These are phyloP conservation scores for Argyra leucocephala DNA, from an alignment of 2,888 invertebrate genomes.

Conservation along the genomic window DNA sequence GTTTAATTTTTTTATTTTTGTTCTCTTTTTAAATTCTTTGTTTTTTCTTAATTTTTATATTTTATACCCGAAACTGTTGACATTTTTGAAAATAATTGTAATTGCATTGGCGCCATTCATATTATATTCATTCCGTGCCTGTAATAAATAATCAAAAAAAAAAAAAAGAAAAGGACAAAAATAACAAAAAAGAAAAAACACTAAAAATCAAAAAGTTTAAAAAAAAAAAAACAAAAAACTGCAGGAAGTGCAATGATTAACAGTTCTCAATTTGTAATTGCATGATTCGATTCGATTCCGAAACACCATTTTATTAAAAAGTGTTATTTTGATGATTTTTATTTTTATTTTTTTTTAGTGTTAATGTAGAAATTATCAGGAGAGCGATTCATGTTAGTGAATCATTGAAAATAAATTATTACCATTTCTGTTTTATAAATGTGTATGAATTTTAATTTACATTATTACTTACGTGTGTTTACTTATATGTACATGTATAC, in stretches of 20 bases:
- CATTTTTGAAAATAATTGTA: constrained; percentile 6
- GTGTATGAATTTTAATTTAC: too few relatives aligned
- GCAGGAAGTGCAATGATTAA: constrained; percentile 4
- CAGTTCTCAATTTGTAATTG: constrained; percentile 4
- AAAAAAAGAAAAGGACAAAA: background rate
- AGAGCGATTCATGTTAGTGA: background rate
- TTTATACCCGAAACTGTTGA: background rate
- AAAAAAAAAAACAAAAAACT: background rate
- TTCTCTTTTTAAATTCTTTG: background rate
- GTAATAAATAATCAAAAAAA: background rate
- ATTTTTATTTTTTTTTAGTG: background rate
- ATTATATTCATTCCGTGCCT: background rate
- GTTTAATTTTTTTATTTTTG: background rate
- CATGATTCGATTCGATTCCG: background rate
- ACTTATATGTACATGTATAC: too few relatives aligned
- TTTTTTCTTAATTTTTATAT: background rate
- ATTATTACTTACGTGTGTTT: too few relatives aligned
- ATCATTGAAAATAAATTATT: background rate
- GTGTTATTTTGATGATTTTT: background rate
- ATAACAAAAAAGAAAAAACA: too few relatives aligned
- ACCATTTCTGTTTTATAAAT: background rate
- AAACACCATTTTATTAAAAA: too few relatives aligned
- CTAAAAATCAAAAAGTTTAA: too few relatives aligned
- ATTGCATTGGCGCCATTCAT: constrained; percentile 6
- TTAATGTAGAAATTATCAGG: background rate